Evolutionary conservation across 2,797 vertebrate genomes (phyloP), one percentile per base, ranked within the genome.

Genomic region (Sebastes dallii): DNA sequence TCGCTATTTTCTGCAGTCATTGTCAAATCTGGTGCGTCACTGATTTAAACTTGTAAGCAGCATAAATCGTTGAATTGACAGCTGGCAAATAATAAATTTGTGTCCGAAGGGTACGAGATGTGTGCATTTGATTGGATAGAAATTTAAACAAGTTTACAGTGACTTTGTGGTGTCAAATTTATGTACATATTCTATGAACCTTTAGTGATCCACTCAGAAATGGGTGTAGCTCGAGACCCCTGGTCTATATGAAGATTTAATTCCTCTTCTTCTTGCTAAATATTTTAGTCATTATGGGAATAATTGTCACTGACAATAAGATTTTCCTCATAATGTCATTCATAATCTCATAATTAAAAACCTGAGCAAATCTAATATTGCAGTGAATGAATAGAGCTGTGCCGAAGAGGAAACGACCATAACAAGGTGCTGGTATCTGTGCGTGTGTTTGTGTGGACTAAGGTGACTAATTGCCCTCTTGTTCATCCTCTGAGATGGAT

Each of bases 391-490:
- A 73, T 60, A 68, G 67, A 72, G 25, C 12, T 59, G 27, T 39
- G 10, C 22, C 3, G 46, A 56, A 50, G 46, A 78, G 72, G 25
- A 70, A 78, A 39, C 13, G 2, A 20, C 60, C 50, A 60, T 58
- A 46, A 34, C 25, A 25, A n/a, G 5, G 22, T 42, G 34, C 24
- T 36, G 22, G 56, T 30, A 11, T 66, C 3, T 66, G 29, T 59
- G 24, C 58, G n/a, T 30, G 71, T 66, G 62, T 66, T 46, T 58
- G 60, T 75, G 69, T 46, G 59, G 62, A 72, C 64, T 12, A 59
- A 81, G 72, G 64, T 75, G 82, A 88, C 86, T 90, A 86, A 86
- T 81, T 88, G 85, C 66, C 77, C 73, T 86, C 84, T 83, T 90
- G 75, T 72, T 88, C 59, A 61, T 83, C 72, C 81, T 78, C 52